These are phyloP conservation scores for Gorsachius magnificus DNA, from an alignment of 2,797 vertebrate species.

Conservation along the genomic window DNA sequence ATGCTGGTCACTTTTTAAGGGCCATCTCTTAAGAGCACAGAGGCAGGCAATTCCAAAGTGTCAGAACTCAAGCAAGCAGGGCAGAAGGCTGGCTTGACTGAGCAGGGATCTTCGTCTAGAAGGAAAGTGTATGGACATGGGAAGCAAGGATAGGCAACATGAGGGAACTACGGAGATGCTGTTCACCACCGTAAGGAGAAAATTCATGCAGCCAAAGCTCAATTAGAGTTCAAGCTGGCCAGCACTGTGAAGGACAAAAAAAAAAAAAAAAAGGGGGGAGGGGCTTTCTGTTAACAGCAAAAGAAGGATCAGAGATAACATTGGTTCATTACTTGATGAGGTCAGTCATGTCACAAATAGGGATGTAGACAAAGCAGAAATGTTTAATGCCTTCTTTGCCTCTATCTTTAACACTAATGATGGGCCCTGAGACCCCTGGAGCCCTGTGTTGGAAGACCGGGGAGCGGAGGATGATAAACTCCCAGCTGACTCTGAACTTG, in stretches of 20 bases:
- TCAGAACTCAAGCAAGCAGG: background rate
- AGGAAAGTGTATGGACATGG: background rate
- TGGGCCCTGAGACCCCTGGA: background rate
- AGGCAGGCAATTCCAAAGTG: background rate
- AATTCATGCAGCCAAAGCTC: too few species aligned
- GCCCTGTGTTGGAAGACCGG: background rate
- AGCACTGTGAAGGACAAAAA: too few species aligned
- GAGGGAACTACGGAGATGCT: too few species aligned
- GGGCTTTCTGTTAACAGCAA: background rate
- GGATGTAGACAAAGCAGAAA: background rate
- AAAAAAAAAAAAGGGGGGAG: too few species aligned
- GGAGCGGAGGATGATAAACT: too few species aligned
- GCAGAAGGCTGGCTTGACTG: rapidly evolving
- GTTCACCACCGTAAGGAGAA: too few species aligned
- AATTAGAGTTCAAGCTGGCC: too few species aligned
- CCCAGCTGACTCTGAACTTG: background rate
- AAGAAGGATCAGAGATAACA: background rate
- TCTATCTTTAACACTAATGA: background rate
- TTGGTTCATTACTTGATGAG: background rate
- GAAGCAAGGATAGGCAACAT: too few species aligned
- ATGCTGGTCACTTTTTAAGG: background rate
- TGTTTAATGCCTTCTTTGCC: background rate
- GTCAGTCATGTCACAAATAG: background rate
- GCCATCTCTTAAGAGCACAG: background rate
- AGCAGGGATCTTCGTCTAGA: background rate